Conservation (phyloP, 2,888 invertebrate species). For the Aromia moschata region DNA sequence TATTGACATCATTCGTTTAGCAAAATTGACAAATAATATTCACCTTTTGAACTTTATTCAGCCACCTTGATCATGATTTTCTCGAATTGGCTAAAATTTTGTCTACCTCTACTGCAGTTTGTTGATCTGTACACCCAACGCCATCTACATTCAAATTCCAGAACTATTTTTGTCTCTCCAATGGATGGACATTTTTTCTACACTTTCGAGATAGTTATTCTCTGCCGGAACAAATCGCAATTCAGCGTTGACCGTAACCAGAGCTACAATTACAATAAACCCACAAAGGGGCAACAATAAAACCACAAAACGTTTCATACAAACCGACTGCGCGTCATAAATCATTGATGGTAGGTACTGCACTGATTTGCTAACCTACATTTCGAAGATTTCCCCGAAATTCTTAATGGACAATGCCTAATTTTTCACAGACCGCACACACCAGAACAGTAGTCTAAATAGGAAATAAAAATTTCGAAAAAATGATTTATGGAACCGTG, state of each 20-base stretch:
- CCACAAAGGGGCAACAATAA: slow-evolving; percentile 16
- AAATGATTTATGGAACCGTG: slow-evolving; percentile 14
- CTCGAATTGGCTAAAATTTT: no score
- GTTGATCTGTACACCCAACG: background rate
- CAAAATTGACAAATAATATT: background rate
- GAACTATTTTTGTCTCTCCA: background rate
- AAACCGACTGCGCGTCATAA: slow-evolving; percentile 5
- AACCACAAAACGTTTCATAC: slow-evolving; percentile 15
- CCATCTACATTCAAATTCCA: slow-evolving; percentile 2
- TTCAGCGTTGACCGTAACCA: slow-evolving; percentile 19
- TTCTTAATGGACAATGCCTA: slow-evolving; percentile 10
- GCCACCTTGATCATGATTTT: slow-evolving; percentile 7
- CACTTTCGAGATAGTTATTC: slow-evolving; percentile 4
- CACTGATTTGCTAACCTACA: slow-evolving; percentile 15
- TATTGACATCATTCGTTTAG: no score
- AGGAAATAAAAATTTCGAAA: background rate
- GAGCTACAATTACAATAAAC: slow-evolving; percentile 14
- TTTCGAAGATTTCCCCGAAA: slow-evolving; percentile 16
- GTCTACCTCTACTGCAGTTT: no score
- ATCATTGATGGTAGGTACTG: slow-evolving; percentile 8
- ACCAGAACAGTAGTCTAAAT: slow-evolving; percentile 20
- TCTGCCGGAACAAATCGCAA: slow-evolving; percentile 18
- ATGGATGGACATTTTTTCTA: background rate
- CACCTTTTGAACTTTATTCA: no score
- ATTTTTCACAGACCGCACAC: slow-evolving; percentile 19